A percentile compares a stretch with the other conserved stretches of the same genome.
Conservation (phyloP, 2,113 vertebrate genomes). For the Otocyon megalotis region DNA sequence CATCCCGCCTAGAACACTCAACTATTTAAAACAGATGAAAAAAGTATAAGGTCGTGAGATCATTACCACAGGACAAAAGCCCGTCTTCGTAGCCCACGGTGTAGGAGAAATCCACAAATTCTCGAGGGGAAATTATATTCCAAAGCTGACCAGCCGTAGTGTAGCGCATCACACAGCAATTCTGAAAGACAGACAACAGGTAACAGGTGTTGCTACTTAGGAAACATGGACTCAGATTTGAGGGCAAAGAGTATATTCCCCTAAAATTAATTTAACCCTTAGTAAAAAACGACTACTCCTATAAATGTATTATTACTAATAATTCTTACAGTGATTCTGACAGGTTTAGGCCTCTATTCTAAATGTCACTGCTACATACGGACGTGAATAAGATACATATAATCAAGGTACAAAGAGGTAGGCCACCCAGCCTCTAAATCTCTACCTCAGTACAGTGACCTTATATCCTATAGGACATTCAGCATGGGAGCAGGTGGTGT, state of each 20-base stretch:
- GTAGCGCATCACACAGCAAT: constrained; percentile 92
- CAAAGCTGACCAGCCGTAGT: constrained; percentile 92
- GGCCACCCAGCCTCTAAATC: neutral
- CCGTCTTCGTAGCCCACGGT: constrained; percentile 90
- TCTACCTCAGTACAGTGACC: neutral
- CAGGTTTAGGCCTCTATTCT: neutral
- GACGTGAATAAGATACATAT: neutral
- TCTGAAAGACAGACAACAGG: constrained; percentile 80
- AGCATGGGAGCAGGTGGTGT: neutral
- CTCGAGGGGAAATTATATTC: constrained; percentile 92
- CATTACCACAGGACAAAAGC: constrained; percentile 91
- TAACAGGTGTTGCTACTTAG: neutral
- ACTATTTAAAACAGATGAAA: constrained; percentile 36
- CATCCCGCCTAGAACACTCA: neutral
- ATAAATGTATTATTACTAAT: neutral
- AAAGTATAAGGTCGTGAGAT: constrained; percentile 38
- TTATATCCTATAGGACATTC: neutral
- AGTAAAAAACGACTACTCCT: neutral
- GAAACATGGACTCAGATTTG: neutral
- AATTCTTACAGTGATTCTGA: neutral
- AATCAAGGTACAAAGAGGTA: constrained; percentile 4
- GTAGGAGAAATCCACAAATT: constrained; percentile 94
- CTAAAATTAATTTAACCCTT: neutral
- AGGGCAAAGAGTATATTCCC: no score
- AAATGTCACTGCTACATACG: neutral